Percentiles rank a stretch among this genome's conserved stretches.
These are phyloP conservation scores for Perodicticus potto DNA, from an alignment of 2,797 vertebrate species.

Conservation along the genomic window DNA sequence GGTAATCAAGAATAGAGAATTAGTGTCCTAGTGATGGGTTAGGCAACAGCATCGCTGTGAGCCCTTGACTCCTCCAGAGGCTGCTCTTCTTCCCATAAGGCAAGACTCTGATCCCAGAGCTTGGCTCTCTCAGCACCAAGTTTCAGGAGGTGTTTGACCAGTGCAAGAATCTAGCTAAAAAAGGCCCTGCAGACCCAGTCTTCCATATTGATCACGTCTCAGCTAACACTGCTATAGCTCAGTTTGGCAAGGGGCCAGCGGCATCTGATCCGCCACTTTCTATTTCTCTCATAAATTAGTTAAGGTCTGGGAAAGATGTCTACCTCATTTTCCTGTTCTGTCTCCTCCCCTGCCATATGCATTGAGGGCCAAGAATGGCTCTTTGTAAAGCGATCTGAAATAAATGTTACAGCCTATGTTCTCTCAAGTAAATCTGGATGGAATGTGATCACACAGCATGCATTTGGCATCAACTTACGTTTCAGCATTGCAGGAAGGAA, in stretches of 20 bases:
- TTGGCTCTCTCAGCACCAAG: neutral
- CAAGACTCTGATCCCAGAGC: neutral
- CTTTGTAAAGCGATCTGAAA: constrained; percentile 82
- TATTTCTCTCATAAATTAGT: constrained; percentile 79
- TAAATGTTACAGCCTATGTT: constrained; percentile 85
- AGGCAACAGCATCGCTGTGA: neutral
- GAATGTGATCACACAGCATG: constrained; percentile 80
- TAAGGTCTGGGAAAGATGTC: constrained; percentile 57
- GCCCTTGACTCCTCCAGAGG: neutral
- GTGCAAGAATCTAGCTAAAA: neutral
- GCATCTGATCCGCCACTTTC: constrained; percentile 54
- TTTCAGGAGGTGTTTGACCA: constrained; percentile 6
- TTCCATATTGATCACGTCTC: constrained; percentile 73
- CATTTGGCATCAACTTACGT: constrained; percentile 85
- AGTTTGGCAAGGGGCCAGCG: constrained; percentile 54
- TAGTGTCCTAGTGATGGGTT: neutral
- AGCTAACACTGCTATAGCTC: constrained; percentile 58
- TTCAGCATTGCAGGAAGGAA: constrained; percentile 83
- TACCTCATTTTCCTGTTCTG: constrained; percentile 1
- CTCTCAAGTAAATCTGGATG: constrained; percentile 86
- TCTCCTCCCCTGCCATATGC: constrained; percentile 64
- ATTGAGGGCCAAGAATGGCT: constrained; percentile 27
- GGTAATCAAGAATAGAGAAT: neutral
- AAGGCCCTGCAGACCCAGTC: constrained; percentile 39
- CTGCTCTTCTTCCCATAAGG: neutral